These are phyloP conservation scores for Odiellus spinosus DNA, from an alignment of 2,888 invertebrate species.

Conservation along the genomic window DNA sequence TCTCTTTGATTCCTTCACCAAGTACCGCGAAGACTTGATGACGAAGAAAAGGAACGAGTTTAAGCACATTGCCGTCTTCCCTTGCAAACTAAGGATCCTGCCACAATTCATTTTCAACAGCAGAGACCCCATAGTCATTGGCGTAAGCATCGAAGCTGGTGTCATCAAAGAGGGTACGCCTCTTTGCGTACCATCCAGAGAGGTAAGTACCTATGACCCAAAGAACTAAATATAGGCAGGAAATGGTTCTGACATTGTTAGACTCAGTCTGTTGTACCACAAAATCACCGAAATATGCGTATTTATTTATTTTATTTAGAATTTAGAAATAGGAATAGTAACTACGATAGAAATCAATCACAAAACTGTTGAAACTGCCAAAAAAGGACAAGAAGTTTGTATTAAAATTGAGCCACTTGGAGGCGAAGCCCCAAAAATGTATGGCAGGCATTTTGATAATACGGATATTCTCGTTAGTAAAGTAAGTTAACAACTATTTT, in stretches of 20 bases:
- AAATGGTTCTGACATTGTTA: background rate
- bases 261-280: background rate
- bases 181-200: conserved; percentile 89
- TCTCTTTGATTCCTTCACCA: conserved; percentile 91
- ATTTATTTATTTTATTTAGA: conserved; percentile 41
- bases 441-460: conserved; percentile 93
- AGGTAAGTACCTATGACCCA: conserved; percentile 41
- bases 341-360: conserved; percentile 92
- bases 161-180: conserved; percentile 92
- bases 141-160: conserved; percentile 89
- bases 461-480: conserved; percentile 85
- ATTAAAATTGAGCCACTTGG: conserved; percentile 92
- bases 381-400: conserved; percentile 89
- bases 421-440: conserved; percentile 98
- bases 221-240: no score
- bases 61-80: conserved; percentile 94
- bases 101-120: conserved; percentile 93
- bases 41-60: conserved; percentile 84
- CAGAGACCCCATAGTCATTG: conserved; percentile 92
- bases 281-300: conserved; percentile 1
- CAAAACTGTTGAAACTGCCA: conserved; percentile 81
- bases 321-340: conserved; percentile 81
- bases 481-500: conserved; percentile 27
- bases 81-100: conserved; percentile 69
- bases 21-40: conserved; percentile 76